These are phyloP conservation scores for Tachypleus tridentatus DNA, from an alignment of 1,140 invertebrate species.

Conservation along the genomic window DNA sequence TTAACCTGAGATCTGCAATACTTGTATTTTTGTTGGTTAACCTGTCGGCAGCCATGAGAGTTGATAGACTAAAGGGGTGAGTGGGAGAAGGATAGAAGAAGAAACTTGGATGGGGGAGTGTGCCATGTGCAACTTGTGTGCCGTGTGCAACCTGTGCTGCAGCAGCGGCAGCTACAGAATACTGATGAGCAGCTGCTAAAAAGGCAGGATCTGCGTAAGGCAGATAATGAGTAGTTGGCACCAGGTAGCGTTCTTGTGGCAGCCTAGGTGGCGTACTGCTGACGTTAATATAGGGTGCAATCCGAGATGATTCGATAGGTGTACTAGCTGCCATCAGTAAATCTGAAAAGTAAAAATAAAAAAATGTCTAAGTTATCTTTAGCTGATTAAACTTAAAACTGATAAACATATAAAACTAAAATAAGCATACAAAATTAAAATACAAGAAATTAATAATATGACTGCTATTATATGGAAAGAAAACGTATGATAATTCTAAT, in stretches of 20 bases:
- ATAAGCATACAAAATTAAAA: too few relatives aligned
- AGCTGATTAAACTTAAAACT: too few relatives aligned
- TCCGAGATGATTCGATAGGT: conserved; percentile 63
- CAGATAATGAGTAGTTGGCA: conserved; percentile 43
- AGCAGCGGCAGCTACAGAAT: conserved; percentile 4
- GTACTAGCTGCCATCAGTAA: conserved; percentile 28
- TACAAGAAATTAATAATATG: too few relatives aligned
- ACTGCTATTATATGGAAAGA: too few relatives aligned
- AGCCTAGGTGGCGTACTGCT: conserved; percentile 25
- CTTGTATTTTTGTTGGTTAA: conserved; percentile 60
- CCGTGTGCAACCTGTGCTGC: background rate
- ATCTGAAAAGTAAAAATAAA: conserved; percentile 2
- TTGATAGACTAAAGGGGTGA: conserved; percentile 28
- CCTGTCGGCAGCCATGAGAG: conserved; percentile 34
- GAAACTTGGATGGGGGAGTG: too few relatives aligned
- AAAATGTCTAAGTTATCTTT: too few relatives aligned
- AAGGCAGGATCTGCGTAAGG: conserved; percentile 21
- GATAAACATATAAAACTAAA: too few relatives aligned
- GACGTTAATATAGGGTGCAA: conserved; percentile 69
- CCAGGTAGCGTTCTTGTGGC: conserved; percentile 36
- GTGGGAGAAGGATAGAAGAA: conserved; percentile 29
- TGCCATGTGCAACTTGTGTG: too few relatives aligned
- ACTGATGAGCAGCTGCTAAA: conserved; percentile 18
- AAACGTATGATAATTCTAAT: too few relatives aligned
- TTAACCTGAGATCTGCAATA: conserved; percentile 71